phyloP scores from a whole-genome alignment of 2,113 vertebrate species.

The Rhipidura dahli region DNA sequence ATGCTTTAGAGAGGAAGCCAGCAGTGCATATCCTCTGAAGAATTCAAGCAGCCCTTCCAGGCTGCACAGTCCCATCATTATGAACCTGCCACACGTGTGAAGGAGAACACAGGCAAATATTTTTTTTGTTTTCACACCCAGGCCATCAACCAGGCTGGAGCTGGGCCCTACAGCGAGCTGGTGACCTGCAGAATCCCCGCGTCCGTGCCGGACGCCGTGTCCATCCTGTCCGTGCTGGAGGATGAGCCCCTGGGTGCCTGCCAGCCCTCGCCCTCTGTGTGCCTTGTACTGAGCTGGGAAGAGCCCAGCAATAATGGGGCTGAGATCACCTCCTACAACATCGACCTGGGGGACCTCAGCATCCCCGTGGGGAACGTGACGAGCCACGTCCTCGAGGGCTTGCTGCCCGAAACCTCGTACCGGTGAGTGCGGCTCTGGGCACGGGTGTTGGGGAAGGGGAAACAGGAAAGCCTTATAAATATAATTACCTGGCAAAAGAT shows the following conservation, averaged over 20 bases:
- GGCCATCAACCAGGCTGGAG: slow-evolving; percentile 92
- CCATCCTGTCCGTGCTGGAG: slow-evolving; percentile 78
- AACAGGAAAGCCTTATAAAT: too few relatives aligned
- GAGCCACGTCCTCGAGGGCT: slow-evolving; percentile 75
- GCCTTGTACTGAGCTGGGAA: slow-evolving; percentile 92
- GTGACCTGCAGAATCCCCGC: slow-evolving; percentile 87
- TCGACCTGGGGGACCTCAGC: slow-evolving; percentile 82
- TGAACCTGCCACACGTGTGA: neutral
- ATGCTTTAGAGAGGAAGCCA: neutral
- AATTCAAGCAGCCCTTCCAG: neutral
- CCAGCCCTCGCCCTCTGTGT: slow-evolving; percentile 80
- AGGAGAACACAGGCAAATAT: neutral
- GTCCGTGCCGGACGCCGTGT: slow-evolving; percentile 80
- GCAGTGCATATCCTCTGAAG: neutral
- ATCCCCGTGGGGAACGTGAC: slow-evolving; percentile 80
- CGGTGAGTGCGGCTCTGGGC: slow-evolving; percentile 70
- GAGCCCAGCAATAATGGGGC: slow-evolving; percentile 92
- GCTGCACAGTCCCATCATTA: neutral
- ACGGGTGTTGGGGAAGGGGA: too few relatives aligned
- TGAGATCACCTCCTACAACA: slow-evolving; percentile 86
- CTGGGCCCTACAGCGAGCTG: slow-evolving; percentile 87
- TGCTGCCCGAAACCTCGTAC: slow-evolving; percentile 94
- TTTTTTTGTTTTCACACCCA: slow-evolving; percentile 24
- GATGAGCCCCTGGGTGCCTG: slow-evolving; percentile 67
- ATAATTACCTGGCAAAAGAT: too few relatives aligned